phyloP scores from a whole-genome alignment of 2,797 vertebrate species.

The Enteromius anoplus region DNA sequence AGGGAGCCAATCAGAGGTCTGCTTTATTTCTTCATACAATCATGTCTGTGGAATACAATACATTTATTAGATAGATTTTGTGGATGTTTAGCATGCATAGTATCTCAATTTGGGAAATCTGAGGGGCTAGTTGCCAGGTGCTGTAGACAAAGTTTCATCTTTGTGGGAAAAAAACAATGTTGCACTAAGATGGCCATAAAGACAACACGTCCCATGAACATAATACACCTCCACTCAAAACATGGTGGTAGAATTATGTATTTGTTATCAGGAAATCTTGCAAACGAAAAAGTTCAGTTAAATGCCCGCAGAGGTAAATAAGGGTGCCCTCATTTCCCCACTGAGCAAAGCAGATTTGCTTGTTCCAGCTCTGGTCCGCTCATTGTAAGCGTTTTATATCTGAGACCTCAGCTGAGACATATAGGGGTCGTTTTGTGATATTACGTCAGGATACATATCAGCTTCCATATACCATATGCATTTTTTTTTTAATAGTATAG shows the following conservation, averaged over 20 bases:
- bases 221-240: constrained; percentile 22
- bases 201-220: constrained; percentile 11
- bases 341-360: background rate
- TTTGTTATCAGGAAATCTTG: constrained; percentile 38
- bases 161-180: background rate
- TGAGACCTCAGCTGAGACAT: background rate
- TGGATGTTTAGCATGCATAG: background rate
- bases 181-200: background rate
- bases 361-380: constrained; percentile 25
- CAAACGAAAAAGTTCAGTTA: constrained; percentile 35
- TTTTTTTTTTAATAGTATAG: background rate
- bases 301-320: constrained; percentile 41
- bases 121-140: background rate
- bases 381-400: constrained; percentile 3
- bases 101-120: background rate
- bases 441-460: background rate
- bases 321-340: constrained; percentile 48
- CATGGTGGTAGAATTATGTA: constrained; percentile 32
- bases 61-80: background rate
- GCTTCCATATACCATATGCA: background rate
- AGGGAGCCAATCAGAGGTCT: constrained; percentile 94
- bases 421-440: constrained; percentile 4
- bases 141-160: background rate
- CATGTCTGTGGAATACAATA: background rate
- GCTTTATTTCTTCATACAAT: constrained; percentile 19